Evolutionary conservation across 2,113 vertebrate genomes (phyloP), one percentile per base, ranked within the genome.

Genomic region (Lophochroa leadbeateri): DNA sequence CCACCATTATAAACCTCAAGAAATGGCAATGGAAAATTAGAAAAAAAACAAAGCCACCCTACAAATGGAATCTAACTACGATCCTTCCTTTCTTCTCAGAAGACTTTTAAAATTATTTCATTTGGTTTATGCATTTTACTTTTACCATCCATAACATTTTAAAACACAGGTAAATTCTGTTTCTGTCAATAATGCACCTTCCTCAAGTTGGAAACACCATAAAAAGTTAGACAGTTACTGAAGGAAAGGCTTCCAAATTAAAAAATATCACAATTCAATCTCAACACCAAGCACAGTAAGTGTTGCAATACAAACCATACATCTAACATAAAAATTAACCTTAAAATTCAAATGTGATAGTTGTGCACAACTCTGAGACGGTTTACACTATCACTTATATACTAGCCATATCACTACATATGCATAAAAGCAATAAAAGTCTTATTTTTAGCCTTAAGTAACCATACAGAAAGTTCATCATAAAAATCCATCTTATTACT

Each of bases 321-420:
- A 71, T 71, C 27, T 68, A 52, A 76, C 21, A 63, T 2, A 31
- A 89, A 50, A 84, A 37, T 19, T 4, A 58, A 29, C 67, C 18
- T 19, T 20, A 58, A 27, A 86, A 58, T 20, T 67, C 15, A 39
- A 87, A 41, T 8, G 8, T 44, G 43, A 43, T 5, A 79, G 21
- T 5, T 82, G 6, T 50, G 21, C 9, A 72, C 13, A 55, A 78
- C 70, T n/a, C 1, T 0, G 6, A 74, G 20, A 82, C 8, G 63
- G 17, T 31, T 82, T n/a, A 60, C 21, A 19, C 7, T 29, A 31
- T 43, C 55, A 31, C n/a, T 68, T 50, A 35, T 1, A 52, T 4
- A 47, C 24, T 23, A 0, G 0, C 6, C 19, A n/a, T 58, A 64
- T 50, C 68, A 64, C 7, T 47, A 47, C 4, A 7, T 4, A 81